Base-by-base conservation (phyloP, 2,797 vertebrate species). In the Halcyon smyrnensis region DNA sequence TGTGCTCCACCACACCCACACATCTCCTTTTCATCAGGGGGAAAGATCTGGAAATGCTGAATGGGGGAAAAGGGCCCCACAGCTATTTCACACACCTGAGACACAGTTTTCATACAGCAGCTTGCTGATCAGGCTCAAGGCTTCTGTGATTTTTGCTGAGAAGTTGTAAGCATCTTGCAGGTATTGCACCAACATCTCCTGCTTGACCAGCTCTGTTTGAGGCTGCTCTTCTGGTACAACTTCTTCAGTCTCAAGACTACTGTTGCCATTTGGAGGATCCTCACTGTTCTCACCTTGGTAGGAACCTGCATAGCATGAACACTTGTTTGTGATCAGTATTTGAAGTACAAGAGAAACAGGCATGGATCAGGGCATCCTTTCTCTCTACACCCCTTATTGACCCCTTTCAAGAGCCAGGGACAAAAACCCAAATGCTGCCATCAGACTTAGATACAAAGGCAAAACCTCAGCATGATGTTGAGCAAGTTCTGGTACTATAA, bases 131-230 rank as follows among this genome's bases (percentile, higher is more conserved):
- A 99, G 84, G 43, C 98, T 97, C 54, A 99, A 98, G 53, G 99
- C 99, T 81, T 98, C 98, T 84, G 99, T 98, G 87, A 99, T 99
- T 97, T 99, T 99, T 90, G 98, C 84, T 28, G 99, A 98, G 43
- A 99, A 99, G 91, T 96, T 98, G 84, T 99, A 99, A 3, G 99
- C 99, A 36, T 99, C 99, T 84, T 96, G 98, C 88, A 99, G 97
- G 93, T 99, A 99, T 85, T 99, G 99, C 77, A 99, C 99, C 96
- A 99, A 80, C 99, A 99, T 99, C 97, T 99, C 98, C 97, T 99
- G 99, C 96, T 99, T 99, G 94, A 98, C 96, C 81, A 99, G 96
- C 70, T 99, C 98, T 48, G 80, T n/a, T 21, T 63, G 85, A 57
- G 9, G 12, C 41, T 83, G 86, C 25, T 89, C 70, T 30, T 91